These are phyloP conservation scores for Meleagris gallopavo DNA, from an alignment of 2,113 vertebrate species.

Conservation along the genomic window DNA sequence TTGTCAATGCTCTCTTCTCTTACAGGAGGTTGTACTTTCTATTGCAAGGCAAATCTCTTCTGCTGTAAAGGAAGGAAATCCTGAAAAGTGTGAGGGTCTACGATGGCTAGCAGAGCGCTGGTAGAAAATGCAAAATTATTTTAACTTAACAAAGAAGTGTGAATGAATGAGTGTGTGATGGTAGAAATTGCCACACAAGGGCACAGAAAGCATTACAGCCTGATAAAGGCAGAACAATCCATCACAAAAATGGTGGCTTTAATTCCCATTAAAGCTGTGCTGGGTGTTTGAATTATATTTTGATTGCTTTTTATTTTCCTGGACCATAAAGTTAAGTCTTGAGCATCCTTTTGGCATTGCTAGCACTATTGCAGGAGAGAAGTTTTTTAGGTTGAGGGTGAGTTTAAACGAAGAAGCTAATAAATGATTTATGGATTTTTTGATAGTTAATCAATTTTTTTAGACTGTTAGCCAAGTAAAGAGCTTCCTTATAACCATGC, in stretches of 20 bases:
- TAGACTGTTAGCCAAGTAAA: not conserved
- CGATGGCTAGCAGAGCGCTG: slow-evolving; percentile 20
- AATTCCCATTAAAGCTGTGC: slow-evolving; percentile 24
- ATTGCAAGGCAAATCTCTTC: not conserved
- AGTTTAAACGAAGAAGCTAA: not conserved
- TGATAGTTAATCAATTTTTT: slow-evolving; percentile 33
- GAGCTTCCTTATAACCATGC: not conserved
- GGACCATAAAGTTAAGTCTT: not conserved
- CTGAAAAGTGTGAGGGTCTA: slow-evolving; percentile 33
- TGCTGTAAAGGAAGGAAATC: slow-evolving; percentile 7
- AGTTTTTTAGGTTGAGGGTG: not conserved
- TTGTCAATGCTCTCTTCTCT: not conserved
- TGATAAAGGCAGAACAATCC: slow-evolving; percentile 57
- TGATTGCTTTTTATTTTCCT: slow-evolving; percentile 18
- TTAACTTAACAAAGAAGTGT: slow-evolving; percentile 61
- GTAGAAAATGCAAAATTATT: slow-evolving; percentile 54
- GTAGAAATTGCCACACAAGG: slow-evolving; percentile 48
- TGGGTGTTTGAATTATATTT: slow-evolving; percentile 49
- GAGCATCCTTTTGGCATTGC: not conserved
- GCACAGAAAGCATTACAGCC: slow-evolving; percentile 7
- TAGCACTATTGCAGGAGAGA: not conserved
- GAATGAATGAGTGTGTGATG: slow-evolving; percentile 41
- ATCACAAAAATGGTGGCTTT: slow-evolving; percentile 42
- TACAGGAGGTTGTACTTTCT: not conserved
- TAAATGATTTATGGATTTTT: not conserved